Conservation (phyloP, 1,140 invertebrate genomes). For the Helicoverpa armigera region DNA sequence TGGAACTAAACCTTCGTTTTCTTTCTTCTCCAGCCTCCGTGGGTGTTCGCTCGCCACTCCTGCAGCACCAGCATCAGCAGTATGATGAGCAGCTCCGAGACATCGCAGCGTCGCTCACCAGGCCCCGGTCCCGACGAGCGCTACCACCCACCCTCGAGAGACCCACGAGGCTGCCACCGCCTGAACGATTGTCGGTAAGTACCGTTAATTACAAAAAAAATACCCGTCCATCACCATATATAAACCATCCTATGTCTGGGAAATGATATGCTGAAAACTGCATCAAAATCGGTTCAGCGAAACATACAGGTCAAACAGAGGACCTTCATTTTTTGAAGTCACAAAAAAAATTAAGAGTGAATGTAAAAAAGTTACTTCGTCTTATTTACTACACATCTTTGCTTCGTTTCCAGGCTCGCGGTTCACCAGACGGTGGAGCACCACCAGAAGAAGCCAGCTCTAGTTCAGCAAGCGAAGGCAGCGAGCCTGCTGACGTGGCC, state of each 20-base stretch:
- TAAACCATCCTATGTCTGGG: no score
- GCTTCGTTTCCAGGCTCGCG: slow-evolving; percentile 76
- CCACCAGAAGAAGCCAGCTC: slow-evolving; percentile 89
- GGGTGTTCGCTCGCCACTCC: slow-evolving; percentile 72
- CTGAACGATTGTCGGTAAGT: slow-evolving; percentile 84
- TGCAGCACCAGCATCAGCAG: slow-evolving; percentile 87
- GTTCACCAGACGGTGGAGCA: slow-evolving; percentile 93
- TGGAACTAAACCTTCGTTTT: no score
- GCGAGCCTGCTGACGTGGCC: slow-evolving; percentile 77
- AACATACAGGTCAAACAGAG: no score
- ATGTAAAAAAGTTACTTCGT: no score
- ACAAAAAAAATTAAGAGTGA: no score
- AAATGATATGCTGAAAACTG: no score
- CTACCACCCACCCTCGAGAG: slow-evolving; percentile 74
- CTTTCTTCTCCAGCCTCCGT: slow-evolving; percentile 63
- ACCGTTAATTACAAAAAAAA: no score
- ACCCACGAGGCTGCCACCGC: slow-evolving; percentile 80
- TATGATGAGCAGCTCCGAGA: slow-evolving; percentile 91
- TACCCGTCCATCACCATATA: no score
- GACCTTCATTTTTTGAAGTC: no score
- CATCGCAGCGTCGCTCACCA: slow-evolving; percentile 91
- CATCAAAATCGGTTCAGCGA: no score
- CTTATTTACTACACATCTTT: no score
- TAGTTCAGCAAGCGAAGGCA: slow-evolving; percentile 86
- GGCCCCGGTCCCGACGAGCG: slow-evolving; percentile 86